Evolutionary conservation across 1,140 invertebrate species (phyloP), one percentile per base, ranked within the genome.

Genomic region (Macrostomum lignano): DNA sequence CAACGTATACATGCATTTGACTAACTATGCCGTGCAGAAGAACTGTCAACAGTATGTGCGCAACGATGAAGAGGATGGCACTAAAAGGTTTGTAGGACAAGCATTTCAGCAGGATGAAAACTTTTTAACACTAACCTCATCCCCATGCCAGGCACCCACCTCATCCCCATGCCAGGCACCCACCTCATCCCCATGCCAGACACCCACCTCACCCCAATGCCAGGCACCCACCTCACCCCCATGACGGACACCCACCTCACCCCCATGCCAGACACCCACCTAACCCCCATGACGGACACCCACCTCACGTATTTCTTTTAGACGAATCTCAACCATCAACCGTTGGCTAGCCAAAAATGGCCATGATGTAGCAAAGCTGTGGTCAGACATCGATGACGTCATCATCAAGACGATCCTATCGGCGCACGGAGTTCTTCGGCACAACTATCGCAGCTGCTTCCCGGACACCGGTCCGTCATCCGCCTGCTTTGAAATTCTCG

Each of bases 351-450:
- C 58, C 33, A 58, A 62, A 14, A 66, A 71, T 42, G 67, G 69
- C 15, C 65, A 74, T 31, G 67, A 78, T 47, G 64, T 74, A 13
- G 64, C 69, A 65, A 66, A 37, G n/a, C 17, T 33, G 14, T 54
- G 74, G 74, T 51, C 55, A n/a, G 65, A 67, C 39, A 74, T 82
- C 41, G 76, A 84, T 48, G 74, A 81, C 47, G 68, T 77, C 10
- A 74, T 82, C 19, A 70, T 79, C 17, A 84, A 84, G 62, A 82
- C 77, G 0, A 60, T 81, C 17, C 64, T 82, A 24, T 70, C 74
- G 14, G 74, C 74, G 5, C 71, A 71, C 61, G 72, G 74, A 1
- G 67, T 73, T 31, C 57, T 84, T 13, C 74, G 74, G 47, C 75
- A 79, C 49, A 77, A 70, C 49, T 82, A 82, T 52, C 65, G 71